phyloP scores from a whole-genome alignment of 2,888 invertebrate genomes.

The Ophion obscuratus region DNA sequence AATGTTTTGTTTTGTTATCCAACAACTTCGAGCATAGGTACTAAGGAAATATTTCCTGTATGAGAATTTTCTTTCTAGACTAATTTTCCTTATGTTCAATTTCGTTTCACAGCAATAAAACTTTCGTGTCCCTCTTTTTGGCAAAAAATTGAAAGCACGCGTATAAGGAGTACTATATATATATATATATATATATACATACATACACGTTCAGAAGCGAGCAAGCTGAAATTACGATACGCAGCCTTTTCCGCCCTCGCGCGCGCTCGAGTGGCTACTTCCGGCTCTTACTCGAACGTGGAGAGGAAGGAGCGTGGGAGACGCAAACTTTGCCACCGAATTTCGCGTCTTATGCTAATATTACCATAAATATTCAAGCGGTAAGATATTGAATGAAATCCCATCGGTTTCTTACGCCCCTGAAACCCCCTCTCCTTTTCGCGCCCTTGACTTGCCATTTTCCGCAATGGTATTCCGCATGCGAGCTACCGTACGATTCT shows the following conservation, averaged over 20 bases:
- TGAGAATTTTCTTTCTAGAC: background rate
- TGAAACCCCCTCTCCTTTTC: background rate
- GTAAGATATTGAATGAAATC: slow-evolving; percentile 35
- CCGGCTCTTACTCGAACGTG: slow-evolving; percentile 7
- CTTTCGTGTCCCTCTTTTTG: background rate
- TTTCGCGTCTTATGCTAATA: slow-evolving; percentile 28
- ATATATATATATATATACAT: too few species aligned
- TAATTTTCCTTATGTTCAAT: background rate
- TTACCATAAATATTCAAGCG: slow-evolving; percentile 25
- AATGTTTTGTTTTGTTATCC: too few species aligned
- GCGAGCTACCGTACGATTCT: too few species aligned
- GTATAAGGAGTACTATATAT: background rate
- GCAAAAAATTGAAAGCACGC: background rate
- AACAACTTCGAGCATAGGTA: too few species aligned
- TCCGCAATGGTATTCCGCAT: background rate
- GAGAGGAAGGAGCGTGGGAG: background rate
- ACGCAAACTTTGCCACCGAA: slow-evolving; percentile 16
- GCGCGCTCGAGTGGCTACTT: slow-evolving; percentile 9
- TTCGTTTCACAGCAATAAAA: background rate
- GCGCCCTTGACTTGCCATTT: background rate
- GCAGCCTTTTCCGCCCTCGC: background rate
- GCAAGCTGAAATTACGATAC: background rate
- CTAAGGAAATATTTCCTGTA: too few species aligned
- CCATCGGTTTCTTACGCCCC: slow-evolving; percentile 13
- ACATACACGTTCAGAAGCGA: background rate